Base-by-base conservation (phyloP, 2,888 invertebrate genomes). In the Eupithecia inturbata region DNA sequence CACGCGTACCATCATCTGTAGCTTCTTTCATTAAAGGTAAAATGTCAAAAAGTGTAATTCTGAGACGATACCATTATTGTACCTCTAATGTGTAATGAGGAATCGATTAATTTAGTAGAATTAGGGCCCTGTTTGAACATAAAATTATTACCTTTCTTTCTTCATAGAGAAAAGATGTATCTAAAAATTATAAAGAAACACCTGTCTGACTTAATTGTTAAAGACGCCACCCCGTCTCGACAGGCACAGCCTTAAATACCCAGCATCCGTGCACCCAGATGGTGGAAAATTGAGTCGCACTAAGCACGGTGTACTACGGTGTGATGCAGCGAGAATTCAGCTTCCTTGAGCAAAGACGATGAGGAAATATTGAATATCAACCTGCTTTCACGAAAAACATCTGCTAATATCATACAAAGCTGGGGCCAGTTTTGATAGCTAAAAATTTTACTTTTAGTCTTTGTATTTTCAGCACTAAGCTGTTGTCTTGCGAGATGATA, bases 281-380 rank as follows among this genome's bases (percentile, higher is more conserved):
- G 71, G 71, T 62, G 64, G 53, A 68, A 62, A 71, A 71, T 71
- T 71, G 66, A 68, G 68, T 45, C 64, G 41, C 68, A 53, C 57
- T 64, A 71, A 73, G 60, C 60, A 28, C 28, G 16, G 53, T 19
- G 53, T 22, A 70, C 68, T 68, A 57, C 22, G 53, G 63, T 36
- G 26, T 74, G 71, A 71, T 72, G 70, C 53, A 63, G 63, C 53
- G 45, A 64, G 66, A 36, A 49, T 67, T 41, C 67, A 28, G 31
- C 31, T 70, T 72, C 41, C 60, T 67, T 45, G 49, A 67, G 39
- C 62, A 53, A 28, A 62, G 60, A 67, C 26, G 66, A 31, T 36
- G 19, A 1, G n/a, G 28, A 64, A 64, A 70, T 73, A 70, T 70
- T 67, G 49, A 28, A 39, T 63, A 36, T 33, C n/a, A n/a, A 74